Evolutionary conservation across 2,797 vertebrate species (phyloP).

Genomic region (Hyperoplus lanceolatus): DNA sequence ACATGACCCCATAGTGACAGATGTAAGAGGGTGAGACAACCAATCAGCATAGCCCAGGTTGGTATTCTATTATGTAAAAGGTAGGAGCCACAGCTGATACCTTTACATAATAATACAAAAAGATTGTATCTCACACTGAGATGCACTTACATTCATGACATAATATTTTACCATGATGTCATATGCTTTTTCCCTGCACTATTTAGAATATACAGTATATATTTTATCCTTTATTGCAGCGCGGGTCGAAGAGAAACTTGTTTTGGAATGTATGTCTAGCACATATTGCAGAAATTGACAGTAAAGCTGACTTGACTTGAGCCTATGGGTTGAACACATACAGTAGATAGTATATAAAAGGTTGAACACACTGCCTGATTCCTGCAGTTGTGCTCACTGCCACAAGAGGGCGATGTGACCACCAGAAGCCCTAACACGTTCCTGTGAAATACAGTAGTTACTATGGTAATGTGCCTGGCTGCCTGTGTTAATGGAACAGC

Average conservation of each 20-base stretch:
- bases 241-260: too few species aligned
- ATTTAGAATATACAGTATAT: too few species aligned
- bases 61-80: too few species aligned
- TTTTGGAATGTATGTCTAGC: too few species aligned
- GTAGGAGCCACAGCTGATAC: background rate
- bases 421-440: background rate
- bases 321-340: too few species aligned
- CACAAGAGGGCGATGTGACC: slow-evolving; percentile 63
- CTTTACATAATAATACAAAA: background rate
- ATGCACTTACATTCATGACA: background rate
- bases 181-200: too few species aligned
- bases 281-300: too few species aligned
- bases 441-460: background rate
- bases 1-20: slow-evolving; percentile 12
- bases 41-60: too few species aligned
- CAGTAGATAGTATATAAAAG: too few species aligned
- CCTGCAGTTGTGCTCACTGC: background rate
- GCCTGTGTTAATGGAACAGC: too few species aligned
- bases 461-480: background rate
- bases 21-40: background rate
- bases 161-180: slow-evolving; percentile 16
- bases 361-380: background rate
- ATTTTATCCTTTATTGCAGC: too few species aligned
- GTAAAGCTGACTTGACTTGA: too few species aligned
- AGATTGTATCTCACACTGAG: background rate